Evolutionary conservation across 2,888 invertebrate species (phyloP).

Genomic region (Hirudinaria manillensis): DNA sequence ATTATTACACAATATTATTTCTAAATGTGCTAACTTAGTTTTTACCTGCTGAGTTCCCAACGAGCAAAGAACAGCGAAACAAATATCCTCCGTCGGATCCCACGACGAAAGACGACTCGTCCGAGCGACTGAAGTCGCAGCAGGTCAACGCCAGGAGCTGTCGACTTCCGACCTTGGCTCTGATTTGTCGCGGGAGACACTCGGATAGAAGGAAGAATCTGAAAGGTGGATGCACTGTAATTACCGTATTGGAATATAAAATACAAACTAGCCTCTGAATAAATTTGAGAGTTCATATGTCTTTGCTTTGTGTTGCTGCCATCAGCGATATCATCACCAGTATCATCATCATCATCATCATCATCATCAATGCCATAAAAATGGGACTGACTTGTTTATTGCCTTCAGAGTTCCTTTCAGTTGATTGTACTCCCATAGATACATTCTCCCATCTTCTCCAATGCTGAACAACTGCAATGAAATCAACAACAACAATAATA

Average conservation of each 20-base stretch:
- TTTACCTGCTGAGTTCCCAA: neutral
- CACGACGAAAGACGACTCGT: neutral
- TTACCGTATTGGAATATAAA: neutral
- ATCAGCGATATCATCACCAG: no score
- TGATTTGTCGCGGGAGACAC: constrained; percentile 16
- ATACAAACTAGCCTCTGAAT: no score
- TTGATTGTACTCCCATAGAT: neutral
- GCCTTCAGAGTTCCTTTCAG: neutral
- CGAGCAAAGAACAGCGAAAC: constrained; percentile 11
- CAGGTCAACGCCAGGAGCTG: constrained; percentile 20
- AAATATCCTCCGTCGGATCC: constrained; percentile 15
- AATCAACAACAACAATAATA: no score
- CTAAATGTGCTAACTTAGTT: no score
- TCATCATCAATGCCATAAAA: no score
- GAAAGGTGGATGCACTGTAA: neutral
- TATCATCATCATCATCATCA: no score
- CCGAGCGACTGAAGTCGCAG: neutral
- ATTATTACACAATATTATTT: no score
- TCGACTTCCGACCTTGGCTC: constrained; percentile 17
- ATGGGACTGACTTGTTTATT: no score
- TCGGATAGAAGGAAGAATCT: constrained; percentile 23
- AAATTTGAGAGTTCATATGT: no score
- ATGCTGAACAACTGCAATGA: neutral
- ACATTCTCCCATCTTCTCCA: constrained; percentile 9
- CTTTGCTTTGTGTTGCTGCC: no score